Evolutionary conservation across 2,797 vertebrate species (phyloP), one percentile per base, ranked within the genome.

Genomic region (Galagoides demidoff): DNA sequence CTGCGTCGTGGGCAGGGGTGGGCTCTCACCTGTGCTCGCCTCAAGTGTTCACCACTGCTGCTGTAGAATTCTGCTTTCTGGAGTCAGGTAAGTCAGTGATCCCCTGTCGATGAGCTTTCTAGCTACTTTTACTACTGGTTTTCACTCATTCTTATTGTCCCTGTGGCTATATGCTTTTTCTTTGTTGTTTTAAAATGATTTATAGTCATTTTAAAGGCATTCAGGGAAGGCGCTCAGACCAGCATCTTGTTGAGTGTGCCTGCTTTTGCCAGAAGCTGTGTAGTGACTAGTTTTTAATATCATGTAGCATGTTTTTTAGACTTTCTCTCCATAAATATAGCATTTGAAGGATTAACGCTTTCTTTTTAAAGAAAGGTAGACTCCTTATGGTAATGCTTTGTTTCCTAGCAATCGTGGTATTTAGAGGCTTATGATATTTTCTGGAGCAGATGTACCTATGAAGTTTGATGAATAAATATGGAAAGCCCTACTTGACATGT

Each of bases 291-390:
- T 43, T 85, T 95, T 90, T 66, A 74, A 70, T 82, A 78, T n/a
- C 55, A 68, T 49, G 16, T 52, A 25, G 63, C 81, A 52, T 93
- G 59, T 31, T 52, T 78, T 85, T 7, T 59, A 61, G 39, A 70
- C 45, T 29, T 85, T 93, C 13, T 90, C 43, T 88, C 17, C 37
- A 22, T 78, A 85, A 95, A 78, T 76, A 52, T 20, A n/a, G 59
- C 25, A n/a, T 89, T 85, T 71, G 61, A 93, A 27, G 25, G 59
- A 71, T 45, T 85, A 49, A 91, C 82, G 52, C 71, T 89, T 95
- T 92, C 84, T 79, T 97, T 94, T 94, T 88, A 90, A 95, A 92
- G 34, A 70, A 93, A 93, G 25, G 45, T 92, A 71, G 61, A 81
- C 70, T 85, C 39, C 61, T 81, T 52, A 57, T 71, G 64, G 8